These are phyloP conservation scores for Saturnia japonica DNA, from an alignment of 2,888 invertebrate genomes.

Conservation along the genomic window DNA sequence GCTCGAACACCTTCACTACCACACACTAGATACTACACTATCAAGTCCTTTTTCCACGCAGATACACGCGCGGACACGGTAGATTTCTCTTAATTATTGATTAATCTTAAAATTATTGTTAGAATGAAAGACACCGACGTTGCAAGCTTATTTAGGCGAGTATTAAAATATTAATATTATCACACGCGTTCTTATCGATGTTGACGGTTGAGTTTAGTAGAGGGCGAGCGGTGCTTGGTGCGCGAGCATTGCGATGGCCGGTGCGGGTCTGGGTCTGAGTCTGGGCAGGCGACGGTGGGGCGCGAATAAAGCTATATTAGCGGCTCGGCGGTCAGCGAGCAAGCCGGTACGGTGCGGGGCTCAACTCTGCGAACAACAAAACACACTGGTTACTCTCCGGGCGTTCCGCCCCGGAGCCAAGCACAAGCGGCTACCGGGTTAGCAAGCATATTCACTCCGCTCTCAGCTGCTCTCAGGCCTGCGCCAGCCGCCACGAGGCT, in stretches of 20 bases:
- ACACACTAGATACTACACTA: constrained; percentile 64
- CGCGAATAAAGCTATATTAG: constrained; percentile 81
- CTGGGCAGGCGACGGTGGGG: constrained; percentile 74
- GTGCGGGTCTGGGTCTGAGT: constrained; percentile 54
- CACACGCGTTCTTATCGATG: constrained; percentile 80
- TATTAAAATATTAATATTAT: constrained; percentile 75
- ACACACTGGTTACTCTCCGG: constrained; percentile 81
- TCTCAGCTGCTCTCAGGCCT: constrained; percentile 30
- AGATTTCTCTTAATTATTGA: constrained; percentile 60
- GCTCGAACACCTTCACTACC: constrained; percentile 61
- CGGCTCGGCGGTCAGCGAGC: constrained; percentile 81
- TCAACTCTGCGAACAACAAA: constrained; percentile 83
- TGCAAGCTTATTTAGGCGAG: constrained; percentile 80
- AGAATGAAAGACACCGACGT: constrained; percentile 80
- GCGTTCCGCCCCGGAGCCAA: constrained; percentile 76
- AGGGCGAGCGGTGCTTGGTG: constrained; percentile 80
- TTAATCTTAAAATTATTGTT: constrained; percentile 77
- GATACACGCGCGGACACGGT: constrained; percentile 48
- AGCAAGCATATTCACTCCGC: constrained; percentile 54
- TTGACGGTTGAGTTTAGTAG: constrained; percentile 78
- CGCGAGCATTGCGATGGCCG: constrained; percentile 78
- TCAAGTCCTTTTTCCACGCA: constrained; percentile 50
- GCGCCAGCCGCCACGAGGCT: constrained; percentile 63
- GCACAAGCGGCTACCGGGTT: constrained; percentile 81
- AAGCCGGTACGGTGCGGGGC: constrained; percentile 81